These are phyloP conservation scores for Sialia sialis DNA, from an alignment of 2,113 vertebrate species.

Conservation along the genomic window DNA sequence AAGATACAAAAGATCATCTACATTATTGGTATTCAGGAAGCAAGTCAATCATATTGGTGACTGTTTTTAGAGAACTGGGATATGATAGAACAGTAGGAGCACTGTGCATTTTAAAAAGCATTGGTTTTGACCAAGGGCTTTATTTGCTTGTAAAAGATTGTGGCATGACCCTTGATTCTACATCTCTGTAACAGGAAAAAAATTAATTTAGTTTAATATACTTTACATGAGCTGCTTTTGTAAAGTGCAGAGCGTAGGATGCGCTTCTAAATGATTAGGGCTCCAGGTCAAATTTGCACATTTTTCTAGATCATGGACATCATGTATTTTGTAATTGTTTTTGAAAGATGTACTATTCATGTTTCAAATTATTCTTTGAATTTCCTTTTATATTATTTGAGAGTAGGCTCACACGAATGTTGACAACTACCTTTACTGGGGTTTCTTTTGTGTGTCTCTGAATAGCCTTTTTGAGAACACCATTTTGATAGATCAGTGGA, in stretches of 20 bases:
- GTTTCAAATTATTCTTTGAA: neutral
- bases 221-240: neutral
- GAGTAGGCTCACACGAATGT: neutral
- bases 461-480: neutral
- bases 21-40: neutral
- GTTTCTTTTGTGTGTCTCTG: neutral
- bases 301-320: neutral
- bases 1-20: neutral
- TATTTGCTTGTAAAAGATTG: neutral
- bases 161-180: neutral
- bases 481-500: neutral
- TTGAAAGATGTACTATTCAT: neutral
- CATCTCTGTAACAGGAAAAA: neutral
- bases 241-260: neutral
- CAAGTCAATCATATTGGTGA: neutral
- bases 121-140: neutral
- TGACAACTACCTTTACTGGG: neutral
- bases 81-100: neutral
- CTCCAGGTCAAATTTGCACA: neutral
- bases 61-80: neutral
- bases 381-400: neutral
- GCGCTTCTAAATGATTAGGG: neutral
- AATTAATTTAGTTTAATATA: neutral
- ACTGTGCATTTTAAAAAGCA: neutral
- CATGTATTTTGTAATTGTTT: neutral